Evolutionary conservation across 2,797 vertebrate genomes (phyloP), one percentile per base, ranked within the genome.

Genomic region (Rhinatrema bivittatum): DNA sequence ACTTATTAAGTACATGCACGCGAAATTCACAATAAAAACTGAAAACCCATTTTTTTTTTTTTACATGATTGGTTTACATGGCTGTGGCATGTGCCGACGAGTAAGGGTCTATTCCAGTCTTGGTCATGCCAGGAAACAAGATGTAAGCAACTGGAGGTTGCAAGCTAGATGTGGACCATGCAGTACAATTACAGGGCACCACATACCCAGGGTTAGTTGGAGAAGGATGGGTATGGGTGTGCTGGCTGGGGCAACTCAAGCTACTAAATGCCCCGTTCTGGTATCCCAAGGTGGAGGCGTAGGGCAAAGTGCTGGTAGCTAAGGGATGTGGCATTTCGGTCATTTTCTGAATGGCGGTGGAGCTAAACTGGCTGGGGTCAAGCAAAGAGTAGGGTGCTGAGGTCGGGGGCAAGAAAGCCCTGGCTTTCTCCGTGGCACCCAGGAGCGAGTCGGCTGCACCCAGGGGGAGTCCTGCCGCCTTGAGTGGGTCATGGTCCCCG

Each of bases 61-160:
- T 30, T 31, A 30, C 12, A 35, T 2, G 24, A 36, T 11, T 7
- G n/a, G 36, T 21, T 91, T 94, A 98, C 93, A 98, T 97, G 79
- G 94, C 92, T 50, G 95, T 46, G 51, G 93, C 89, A 32, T 97
- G 95, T 72, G 95, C 91, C 79, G 94, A 92, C 50, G 94, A 91
- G 59, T 98, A 98, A 36, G 94, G 95, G 65, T 97, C 94, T 86
- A 98, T 79, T 74, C 94, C 94, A 84, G 88, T 82, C 90, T 98
- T 98, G 86, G 93, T 91, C 95, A 98, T 98, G 82, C 95, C 95
- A 40, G 94, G 95, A 68, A 98, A 98, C 68, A 98, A 86, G 87
- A 98, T 98, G 91, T 98, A 98, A 84, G 94, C 94, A 78, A 98
- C 94, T 20, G 95, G 95, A 71, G 94, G 94, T 75, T 98, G 95